Evolutionary conservation across 2,797 vertebrate genomes (phyloP), one percentile per base, ranked within the genome.

Genomic region (Chromis chromis): DNA sequence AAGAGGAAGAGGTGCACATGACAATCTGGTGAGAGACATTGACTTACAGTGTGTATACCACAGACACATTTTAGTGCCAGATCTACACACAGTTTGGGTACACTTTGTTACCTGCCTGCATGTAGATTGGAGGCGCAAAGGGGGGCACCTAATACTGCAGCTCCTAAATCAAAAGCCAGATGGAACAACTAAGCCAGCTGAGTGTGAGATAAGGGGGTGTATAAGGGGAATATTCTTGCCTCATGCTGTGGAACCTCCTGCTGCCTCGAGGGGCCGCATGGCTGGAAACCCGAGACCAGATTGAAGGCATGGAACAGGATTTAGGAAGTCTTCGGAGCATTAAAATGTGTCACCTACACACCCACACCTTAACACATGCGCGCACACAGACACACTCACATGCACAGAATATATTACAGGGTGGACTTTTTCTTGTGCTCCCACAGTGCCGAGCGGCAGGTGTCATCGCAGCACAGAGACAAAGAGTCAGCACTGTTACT

Each of bases 391-490:
- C 54, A 60, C 52, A 46, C 65, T 68, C 19, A 64, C 40, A 71
- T 33, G 53, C 63, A 66, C 67, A 16, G 46, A 76, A 76, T 58
- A 81, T 60, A 81, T 68, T 40, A 81, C 74, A 79, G 72, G 70
- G 73, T 78, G 86, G 84, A 81, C 74, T 85, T 54, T 55, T 86
- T 79, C 79, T 55, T 73, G 76, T 70, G 86, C 82, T 89, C 82
- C 79, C 81, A 83, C 80, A 69, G 65, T 84, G 84, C 86, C 52
- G 65, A 90, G 83, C 57, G 75, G 75, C 83, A 83, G 81, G 78
- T 77, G n/a, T 69, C 84, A 74, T 73, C 84, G 22, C 88, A 78
- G 81, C 79, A 60, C 77, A 79, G 75, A 85, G 76, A 82, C 62
- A 50, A 78, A 68, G 72, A 85, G 86, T 71, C 86, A 39, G 76